Evolutionary conservation across 2,888 invertebrate genomes (phyloP), one percentile per base, ranked within the genome.

Genomic region (Tyria jacobaeae): DNA sequence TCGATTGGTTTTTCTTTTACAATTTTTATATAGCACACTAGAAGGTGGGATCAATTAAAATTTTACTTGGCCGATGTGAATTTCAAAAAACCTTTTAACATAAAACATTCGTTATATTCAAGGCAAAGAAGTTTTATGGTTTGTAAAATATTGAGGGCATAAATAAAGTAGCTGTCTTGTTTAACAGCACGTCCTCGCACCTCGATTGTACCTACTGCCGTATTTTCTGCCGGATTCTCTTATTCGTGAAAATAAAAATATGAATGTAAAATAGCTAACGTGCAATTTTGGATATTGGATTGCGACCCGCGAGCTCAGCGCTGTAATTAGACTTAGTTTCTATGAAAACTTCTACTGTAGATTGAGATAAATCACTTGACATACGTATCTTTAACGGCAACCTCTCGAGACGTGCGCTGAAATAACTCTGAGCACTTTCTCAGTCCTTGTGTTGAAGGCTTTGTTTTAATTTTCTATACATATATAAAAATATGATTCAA

Each of bases 141-240:
- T 92, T 92, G 91, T 92, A 89, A 92, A 92, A 92, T 92, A 92
- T 92, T 91, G 91, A 86, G 89, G 87, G 84, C 87, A 92, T 92
- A 92, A 92, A 92, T 92, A 92, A 92, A 82, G 84, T 80, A 79
- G 84, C 87, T 90, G 91, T 91, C 92, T 82, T 89, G 90, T 92
- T 88, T 91, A 85, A 88, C 89, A 91, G 89, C 90, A 90, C 91
- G 91, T 91, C 89, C 83, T 86, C 77, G 80, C 84, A 80, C 81
- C 81, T 79, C 78, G 81, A 76, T 72, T 73, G 70, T 86, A 87
- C 89, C 88, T 85, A 84, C 81, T 83, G 85, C 82, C 89, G 89
- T 92, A 92, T 91, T 91, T 92, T 88, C 92, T 88, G 85, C 78
- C 76, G 90, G 89, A 90, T 91, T 91, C 85, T 88, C 87, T 87